Evolutionary conservation across 2,888 invertebrate species (phyloP), one percentile per base, ranked within the genome.

Genomic region (Falcaria lacertinaria): DNA sequence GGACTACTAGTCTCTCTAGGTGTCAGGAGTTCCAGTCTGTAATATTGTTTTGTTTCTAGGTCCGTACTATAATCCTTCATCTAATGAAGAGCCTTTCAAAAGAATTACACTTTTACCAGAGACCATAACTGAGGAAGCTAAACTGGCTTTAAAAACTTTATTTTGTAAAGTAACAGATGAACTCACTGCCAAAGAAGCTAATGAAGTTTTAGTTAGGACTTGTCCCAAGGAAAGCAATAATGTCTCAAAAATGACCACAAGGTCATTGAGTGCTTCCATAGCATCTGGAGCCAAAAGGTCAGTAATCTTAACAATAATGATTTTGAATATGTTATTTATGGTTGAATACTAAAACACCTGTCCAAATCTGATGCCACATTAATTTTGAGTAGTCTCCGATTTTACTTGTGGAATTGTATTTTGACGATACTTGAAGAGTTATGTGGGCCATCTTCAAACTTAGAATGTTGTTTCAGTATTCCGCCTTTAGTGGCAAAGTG

Each of bases 51-150:
- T 48, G n/a, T 51, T 54, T 64, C 15, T 55, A 90, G 90, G 87
- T 44, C 88, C 88, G 15, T 93, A 90, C 67, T 93, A 91, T 62
- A 90, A 92, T 79, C 92, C 93, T 2, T 76, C 90, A 56, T 91
- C 92, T 19, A 87, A 86, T 76, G 91, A 92, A 64, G 94, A 94
- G 60, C 91, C 92, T 0, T 93, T 91, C 62, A 93, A 92, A 65
- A 91, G 95, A 57, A 94, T 97, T 52, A 95, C 95, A 7, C 71
- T 97, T 41, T 80, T 96, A 49, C 94, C 95, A 8, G 94, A 95
- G 47, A 76, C 77, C 33, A 90, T 96, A 48, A 73, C 89, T 0
- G 94, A 94, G 11, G 93, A 94, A 39, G 90, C 92, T 1, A 94
- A 92, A 72, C 64, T 77, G 6, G 89, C 91, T 42, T 86, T 96